phyloP scores from a whole-genome alignment of 1,140 invertebrate species.

The Macrobrachium rosenbergii region DNA sequence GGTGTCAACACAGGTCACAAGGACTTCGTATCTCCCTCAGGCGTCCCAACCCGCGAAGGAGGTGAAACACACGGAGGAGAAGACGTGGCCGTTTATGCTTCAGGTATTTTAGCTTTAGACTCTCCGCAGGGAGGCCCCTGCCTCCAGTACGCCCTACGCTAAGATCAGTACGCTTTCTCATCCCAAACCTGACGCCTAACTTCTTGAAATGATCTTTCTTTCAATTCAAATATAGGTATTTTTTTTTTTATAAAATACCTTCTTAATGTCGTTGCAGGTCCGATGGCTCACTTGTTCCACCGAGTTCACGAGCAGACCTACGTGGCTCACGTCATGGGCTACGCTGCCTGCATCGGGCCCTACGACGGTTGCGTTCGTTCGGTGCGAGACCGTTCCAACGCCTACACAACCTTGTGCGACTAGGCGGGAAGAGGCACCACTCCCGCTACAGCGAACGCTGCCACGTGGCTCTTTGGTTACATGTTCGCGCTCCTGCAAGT shows the following conservation, averaged over 20 bases:
- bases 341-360: constrained; percentile 46
- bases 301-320: constrained; percentile 81
- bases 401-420: not conserved
- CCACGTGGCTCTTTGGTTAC: too few species aligned
- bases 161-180: not conserved
- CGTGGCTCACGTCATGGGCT: constrained; percentile 54
- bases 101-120: constrained; percentile 24
- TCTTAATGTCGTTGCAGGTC: constrained; percentile 75
- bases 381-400: not conserved
- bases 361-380: constrained; percentile 38
- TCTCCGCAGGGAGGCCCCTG: too few species aligned
- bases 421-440: too few species aligned
- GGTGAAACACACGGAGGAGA: constrained; percentile 61
- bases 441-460: not conserved
- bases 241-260: not conserved
- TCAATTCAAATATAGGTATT: not conserved
- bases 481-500: too few species aligned
- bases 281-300: constrained; percentile 89
- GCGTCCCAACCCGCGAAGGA: constrained; percentile 47
- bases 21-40: constrained; percentile 67
- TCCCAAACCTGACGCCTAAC: not conserved
- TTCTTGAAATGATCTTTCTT: not conserved
- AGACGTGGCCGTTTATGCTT: constrained; percentile 50
- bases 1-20: constrained; percentile 76
- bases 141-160: too few species aligned